Evolutionary conservation across 2,113 vertebrate species (phyloP), one percentile per base, ranked within the genome.

Genomic region (Mystacornis crossleyi): DNA sequence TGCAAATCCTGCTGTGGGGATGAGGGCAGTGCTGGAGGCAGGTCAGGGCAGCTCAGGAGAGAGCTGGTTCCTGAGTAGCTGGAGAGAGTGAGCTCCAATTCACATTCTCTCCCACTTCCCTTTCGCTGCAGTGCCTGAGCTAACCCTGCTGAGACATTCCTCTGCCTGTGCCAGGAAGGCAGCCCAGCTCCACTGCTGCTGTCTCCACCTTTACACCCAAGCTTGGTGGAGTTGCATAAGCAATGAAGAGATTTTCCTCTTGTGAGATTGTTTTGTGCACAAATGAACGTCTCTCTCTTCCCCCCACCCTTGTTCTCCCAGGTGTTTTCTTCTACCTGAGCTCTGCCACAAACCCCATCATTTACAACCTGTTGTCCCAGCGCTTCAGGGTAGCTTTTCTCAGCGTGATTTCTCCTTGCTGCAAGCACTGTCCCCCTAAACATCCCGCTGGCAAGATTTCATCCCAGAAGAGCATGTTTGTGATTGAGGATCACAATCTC

Each of bases 311-410:
- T n/a, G 2, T 55, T 77, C 4, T 86, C 54, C 13, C 86, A 98
- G 98, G 98, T 77, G 97, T 98, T 79, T 98, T 98, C 93, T 98
- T 98, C 96, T 98, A 98, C 40, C 90, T 98, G 86, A 98, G 98
- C 92, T 98, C 98, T 48, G 98, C 98, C 0, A 97, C 98, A 48
- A 98, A 98, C 67, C 98, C 98, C 67, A 96, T 98, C 45, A 98
- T 98, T 92, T 98, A 98, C 91, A 98, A 98, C 62, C 90, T 98
- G 11, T 34, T 98, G 70, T 98, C 98, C 38, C 95, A 73, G 55
- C 98, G 97, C 50, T 98, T 98, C 97, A 97, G 96, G 45, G 81
- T 87, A 51, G 98, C 98, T 13, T 98, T 98, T 73, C 69, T 91
- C 77, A 97, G 92, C 12, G 95, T 98, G 33, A 80, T 98, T 67